Percentiles rank a stretch among this genome's conserved stretches.
Evolutionary conservation across 1,140 invertebrate species (phyloP).

Genomic region (Aphelinus atriplicis): DNA sequence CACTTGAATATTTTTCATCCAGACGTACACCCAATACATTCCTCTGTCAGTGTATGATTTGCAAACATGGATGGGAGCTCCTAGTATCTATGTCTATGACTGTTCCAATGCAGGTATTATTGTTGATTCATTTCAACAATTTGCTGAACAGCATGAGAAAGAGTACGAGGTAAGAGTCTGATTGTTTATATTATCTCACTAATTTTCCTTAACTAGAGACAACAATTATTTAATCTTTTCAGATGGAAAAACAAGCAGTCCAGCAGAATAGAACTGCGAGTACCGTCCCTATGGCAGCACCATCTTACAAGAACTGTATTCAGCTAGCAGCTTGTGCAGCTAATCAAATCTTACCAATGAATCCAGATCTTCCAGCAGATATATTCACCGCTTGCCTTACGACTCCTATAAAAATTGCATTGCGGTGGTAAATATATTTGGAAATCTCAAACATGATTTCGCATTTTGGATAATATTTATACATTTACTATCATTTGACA

Average conservation of each 20-base stretch:
- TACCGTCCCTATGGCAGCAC: slow-evolving; percentile 55
- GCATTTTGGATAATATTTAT: not conserved
- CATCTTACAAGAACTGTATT: slow-evolving; percentile 90
- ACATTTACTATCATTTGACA: slow-evolving; percentile 10
- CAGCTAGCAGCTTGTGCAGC: slow-evolving; percentile 94
- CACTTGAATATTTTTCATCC: slow-evolving; percentile 48
- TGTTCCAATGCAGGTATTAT: slow-evolving; percentile 98
- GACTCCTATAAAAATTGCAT: slow-evolving; percentile 96
- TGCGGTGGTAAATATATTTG: slow-evolving; percentile 78
- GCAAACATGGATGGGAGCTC: slow-evolving; percentile 98
- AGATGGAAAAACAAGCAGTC: slow-evolving; percentile 62
- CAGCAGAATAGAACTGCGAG: slow-evolving; percentile 59
- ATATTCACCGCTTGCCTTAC: slow-evolving; percentile 98
- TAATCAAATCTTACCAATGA: slow-evolving; percentile 95
- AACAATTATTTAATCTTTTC: not conserved
- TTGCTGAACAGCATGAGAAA: slow-evolving; percentile 90
- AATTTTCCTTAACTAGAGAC: not conserved
- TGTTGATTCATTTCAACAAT: slow-evolving; percentile 90
- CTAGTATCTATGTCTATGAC: slow-evolving; percentile 99
- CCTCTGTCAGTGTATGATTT: slow-evolving; percentile 98
- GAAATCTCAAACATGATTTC: no score
- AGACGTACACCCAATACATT: slow-evolving; percentile 99
- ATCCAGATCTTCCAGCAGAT: slow-evolving; percentile 98
- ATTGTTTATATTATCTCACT: slow-evolving; percentile 1
- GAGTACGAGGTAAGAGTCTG: slow-evolving; percentile 77